These are phyloP conservation scores for Lepidurus arcticus DNA, from an alignment of 1,140 invertebrate genomes.

Conservation along the genomic window DNA sequence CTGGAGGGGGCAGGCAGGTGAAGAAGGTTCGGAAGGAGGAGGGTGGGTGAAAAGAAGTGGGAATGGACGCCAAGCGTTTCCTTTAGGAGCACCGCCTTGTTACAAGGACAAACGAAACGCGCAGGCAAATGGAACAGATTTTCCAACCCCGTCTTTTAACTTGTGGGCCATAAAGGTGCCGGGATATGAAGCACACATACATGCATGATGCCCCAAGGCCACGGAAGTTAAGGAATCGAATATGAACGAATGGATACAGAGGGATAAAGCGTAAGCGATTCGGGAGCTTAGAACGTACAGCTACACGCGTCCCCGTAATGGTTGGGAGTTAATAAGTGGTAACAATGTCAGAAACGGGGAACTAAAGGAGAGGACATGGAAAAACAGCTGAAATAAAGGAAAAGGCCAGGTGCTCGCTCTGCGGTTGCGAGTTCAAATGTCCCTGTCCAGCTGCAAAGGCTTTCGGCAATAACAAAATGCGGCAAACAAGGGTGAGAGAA, in stretches of 20 bases:
- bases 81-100: neutral
- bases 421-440: neutral
- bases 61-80: neutral
- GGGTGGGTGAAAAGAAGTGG: neutral
- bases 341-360: neutral
- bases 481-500: too few species aligned
- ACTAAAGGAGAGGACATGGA: neutral
- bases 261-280: neutral
- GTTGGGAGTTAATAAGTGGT: neutral
- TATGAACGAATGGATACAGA: neutral
- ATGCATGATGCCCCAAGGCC: neutral
- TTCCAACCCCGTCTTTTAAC: neutral
- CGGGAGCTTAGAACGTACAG: neutral
- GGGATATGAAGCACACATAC: neutral
- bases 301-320: neutral
- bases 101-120: neutral
- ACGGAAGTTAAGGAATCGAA: slow-evolving; percentile 8
- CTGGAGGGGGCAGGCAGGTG: neutral
- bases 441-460: neutral
- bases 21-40: neutral
- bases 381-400: neutral
- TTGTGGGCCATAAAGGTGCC: neutral
- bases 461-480: neutral
- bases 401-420: neutral
- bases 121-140: neutral